phyloP scores from a whole-genome alignment of 1,140 invertebrate species.

The Caenorhabditis tropicalis region DNA sequence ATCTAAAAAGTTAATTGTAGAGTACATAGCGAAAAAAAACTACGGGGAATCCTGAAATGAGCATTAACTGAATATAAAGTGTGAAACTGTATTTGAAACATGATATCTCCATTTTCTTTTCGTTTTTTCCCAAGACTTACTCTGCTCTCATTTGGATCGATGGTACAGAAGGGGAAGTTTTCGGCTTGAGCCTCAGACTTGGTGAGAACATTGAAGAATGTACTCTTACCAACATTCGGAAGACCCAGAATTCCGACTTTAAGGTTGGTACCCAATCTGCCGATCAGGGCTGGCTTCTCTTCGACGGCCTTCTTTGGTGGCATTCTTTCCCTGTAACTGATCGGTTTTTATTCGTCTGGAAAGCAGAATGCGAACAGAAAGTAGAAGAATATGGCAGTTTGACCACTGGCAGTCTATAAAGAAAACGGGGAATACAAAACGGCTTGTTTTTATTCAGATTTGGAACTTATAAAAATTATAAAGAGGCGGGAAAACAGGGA shows the following conservation, averaged over 20 bases:
- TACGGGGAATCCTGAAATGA: too few relatives aligned
- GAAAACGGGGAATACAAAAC: too few relatives aligned
- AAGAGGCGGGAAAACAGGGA: not conserved
- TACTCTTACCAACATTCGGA: constrained; percentile 82
- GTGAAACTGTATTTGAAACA: too few relatives aligned
- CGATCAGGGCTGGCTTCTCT: constrained; percentile 86
- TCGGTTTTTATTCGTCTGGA: too few relatives aligned
- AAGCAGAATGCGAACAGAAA: too few relatives aligned
- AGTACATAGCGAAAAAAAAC: too few relatives aligned
- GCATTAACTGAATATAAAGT: too few relatives aligned
- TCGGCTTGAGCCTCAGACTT: constrained; percentile 92
- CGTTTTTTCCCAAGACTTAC: not conserved
- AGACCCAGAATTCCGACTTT: constrained; percentile 76
- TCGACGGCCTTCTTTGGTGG: constrained; percentile 90
- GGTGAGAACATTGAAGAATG: constrained; percentile 97
- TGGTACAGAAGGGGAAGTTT: constrained; percentile 99
- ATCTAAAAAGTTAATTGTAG: too few relatives aligned
- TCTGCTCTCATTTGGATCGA: constrained; percentile 99
- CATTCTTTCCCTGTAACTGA: constrained; percentile 78
- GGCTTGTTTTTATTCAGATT: not conserved
- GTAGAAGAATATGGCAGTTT: not conserved
- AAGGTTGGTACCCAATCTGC: constrained; percentile 93
- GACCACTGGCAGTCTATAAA: not conserved
- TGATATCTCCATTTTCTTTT: too few relatives aligned
- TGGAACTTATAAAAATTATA: not conserved